Percentiles rank a stretch among this genome's conserved stretches.
Conservation (phyloP, 2,888 invertebrate genomes). For the Spodoptera littoralis region DNA sequence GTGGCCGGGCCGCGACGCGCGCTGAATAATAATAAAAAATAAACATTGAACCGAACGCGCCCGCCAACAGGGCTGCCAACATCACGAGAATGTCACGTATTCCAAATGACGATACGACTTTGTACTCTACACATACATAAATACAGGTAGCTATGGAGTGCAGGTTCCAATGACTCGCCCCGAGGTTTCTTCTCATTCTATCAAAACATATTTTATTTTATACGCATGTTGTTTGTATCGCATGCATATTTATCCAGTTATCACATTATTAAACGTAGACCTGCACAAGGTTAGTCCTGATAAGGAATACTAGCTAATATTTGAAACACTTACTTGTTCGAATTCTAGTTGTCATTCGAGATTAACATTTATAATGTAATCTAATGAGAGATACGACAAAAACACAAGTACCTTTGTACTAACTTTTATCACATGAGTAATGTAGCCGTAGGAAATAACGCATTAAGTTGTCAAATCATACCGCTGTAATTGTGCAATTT, state of each 20-base stretch:
- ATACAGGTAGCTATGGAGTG: too few relatives aligned
- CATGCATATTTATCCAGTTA: too few relatives aligned
- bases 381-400: conserved; percentile 6
- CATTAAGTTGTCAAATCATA: conserved; percentile 25
- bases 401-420: conserved; percentile 9
- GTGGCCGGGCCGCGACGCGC: conserved; percentile 54
- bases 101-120: conserved; percentile 1
- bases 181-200: too few relatives aligned
- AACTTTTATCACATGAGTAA: conserved; percentile 18
- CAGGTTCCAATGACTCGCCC: too few relatives aligned
- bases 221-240: too few relatives aligned
- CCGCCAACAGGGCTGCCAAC: conserved; percentile 56
- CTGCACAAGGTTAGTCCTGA: too few relatives aligned
- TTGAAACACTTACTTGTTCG: too few relatives aligned
- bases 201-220: too few relatives aligned
- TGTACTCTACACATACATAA: too few relatives aligned
- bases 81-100: conserved; percentile 45
- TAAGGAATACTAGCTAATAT: too few relatives aligned
- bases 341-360: too few relatives aligned
- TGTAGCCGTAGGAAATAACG: conserved; percentile 14
- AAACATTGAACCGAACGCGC: conserved; percentile 58
- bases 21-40: conserved; percentile 62
- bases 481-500: conserved; percentile 28
- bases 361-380: background rate
- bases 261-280: too few relatives aligned